Base-by-base conservation (phyloP, 2,888 invertebrate genomes). In the Drosophila testacea region DNA sequence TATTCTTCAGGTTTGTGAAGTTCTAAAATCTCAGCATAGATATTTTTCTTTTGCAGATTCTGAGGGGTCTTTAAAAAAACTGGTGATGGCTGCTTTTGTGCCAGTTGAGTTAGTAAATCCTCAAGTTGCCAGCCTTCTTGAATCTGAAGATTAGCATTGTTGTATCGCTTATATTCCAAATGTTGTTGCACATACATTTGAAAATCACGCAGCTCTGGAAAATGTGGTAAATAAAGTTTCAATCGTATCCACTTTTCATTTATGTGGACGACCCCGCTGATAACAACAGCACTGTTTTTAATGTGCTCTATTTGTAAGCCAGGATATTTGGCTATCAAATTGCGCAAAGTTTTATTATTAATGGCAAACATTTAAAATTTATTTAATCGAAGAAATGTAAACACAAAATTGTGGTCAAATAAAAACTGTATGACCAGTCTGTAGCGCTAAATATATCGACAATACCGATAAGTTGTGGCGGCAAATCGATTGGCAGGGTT, bases 1-100 rank as follows among this genome's bases (percentile, higher is more conserved):
- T 91, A 92, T 6, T 75, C 71, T 2, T 73, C 48, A 0, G 89
- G 74, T 0, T 86, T 79, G 56, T 84, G 73, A 0, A 92, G 65
- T 2, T 69, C 62, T 3, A 87, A 61, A 38, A 92, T 81, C 34
- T 91, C 92, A 0, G 70, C 63, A 62, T 82, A 91, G 6, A 91
- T 78, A 65, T 90, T 88, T 3, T 34, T 47, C 5, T 44, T 59
- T 0, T 59, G 38, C 3, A 22, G 22, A 0, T 9, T 10, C 3
- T 22, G 7, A 1, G 1, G 0, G 6, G 9, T 9, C 9, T 63
- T 39, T 0, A 32, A 22, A 13, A 5, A 0, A 0, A 9, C 41
- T 1, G 13, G 2, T 41, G 27, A 34, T 0, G 77, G 68, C 5
- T 78, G 9, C 6, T 72, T 30, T 27, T 78, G 42, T 0, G 69